Evolutionary conservation across 2,113 vertebrate genomes (phyloP), one percentile per base, ranked within the genome.

Genomic region (Mormyrus iriodes): DNA sequence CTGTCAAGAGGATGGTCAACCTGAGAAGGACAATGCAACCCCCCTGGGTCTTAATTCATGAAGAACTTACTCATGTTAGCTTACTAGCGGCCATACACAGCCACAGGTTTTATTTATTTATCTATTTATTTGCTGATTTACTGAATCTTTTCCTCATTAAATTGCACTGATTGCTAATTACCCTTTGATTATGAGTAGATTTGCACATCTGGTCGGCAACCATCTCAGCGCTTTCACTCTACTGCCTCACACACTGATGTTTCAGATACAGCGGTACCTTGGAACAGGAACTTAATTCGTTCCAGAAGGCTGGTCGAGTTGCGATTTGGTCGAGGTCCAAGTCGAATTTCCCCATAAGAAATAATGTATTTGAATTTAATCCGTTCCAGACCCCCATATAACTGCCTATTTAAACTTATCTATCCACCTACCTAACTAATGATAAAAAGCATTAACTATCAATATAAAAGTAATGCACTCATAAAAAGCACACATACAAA

Each of bases 121-220:
- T 42, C 42, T 79, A 27, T 85, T 85, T 9, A 27, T 49, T 49
- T 4, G 24, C n/a, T n/a, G 19, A 51, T 85, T 51, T 27, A n/a
- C 82, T 85, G 82, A 48, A 44, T 44, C 49, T 8, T 49, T 85
- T 85, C 44, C 82, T 85, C 21, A 19, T 85, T 27, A 85, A 48
- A 49, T 49, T 48, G 44, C 83, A 85, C 83, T 85, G 83, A 85
- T 85, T 85, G 83, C 83, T 49, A 85, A 27, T 48, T 85, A n/a
- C 24, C 21, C 44, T 85, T 51, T 85, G 42, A 49, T 51, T 48
- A 27, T 27, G 83, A 49, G 83, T 24, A 85, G 46, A 49, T 85
- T 27, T 85, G 83, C 44, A 48, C 83, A 85, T 85, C 44, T 31
- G 44, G 48, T n/a, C 48, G 24, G 12, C 8, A n/a, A 21, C 51